Conservation (phyloP, 1,140 invertebrate species). For the Drepana arcuata region DNA sequence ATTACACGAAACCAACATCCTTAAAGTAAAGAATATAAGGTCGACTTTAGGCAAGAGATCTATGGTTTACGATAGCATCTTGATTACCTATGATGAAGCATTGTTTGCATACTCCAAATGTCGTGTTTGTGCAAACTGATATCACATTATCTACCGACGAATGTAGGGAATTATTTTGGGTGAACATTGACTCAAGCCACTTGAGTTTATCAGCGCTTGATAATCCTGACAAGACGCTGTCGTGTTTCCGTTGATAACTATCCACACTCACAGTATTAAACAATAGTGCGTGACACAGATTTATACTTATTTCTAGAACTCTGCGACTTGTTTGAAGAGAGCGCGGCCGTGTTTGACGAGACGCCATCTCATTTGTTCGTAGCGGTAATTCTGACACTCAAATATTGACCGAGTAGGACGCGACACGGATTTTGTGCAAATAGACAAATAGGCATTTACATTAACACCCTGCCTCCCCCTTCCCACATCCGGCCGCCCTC, state of each 20-base stretch:
- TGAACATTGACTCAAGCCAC: conserved; percentile 51
- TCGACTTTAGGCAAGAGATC: no score
- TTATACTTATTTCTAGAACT: conserved; percentile 19
- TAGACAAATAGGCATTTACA: conserved; percentile 62
- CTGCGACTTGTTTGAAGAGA: conserved; percentile 18
- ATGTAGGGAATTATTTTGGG: conserved; percentile 54
- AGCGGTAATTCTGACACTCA: conserved; percentile 61
- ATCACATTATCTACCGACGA: conserved; percentile 32
- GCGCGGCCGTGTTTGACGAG: conserved; percentile 21
- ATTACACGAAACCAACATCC: no score
- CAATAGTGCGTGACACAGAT: conserved; percentile 28
- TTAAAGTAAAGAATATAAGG: no score
- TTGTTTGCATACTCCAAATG: conserved; percentile 61
- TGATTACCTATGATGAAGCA: conserved; percentile 41
- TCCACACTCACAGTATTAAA: conserved; percentile 10
- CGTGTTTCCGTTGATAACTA: conserved; percentile 30
- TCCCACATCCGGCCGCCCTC: conserved; percentile 6
- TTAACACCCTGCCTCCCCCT: conserved; percentile 29
- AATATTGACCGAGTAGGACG: conserved; percentile 64
- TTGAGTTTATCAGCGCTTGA: conserved; percentile 40
- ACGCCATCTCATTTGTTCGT: conserved; percentile 51
- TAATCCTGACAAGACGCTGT: conserved; percentile 36
- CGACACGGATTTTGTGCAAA: conserved; percentile 65
- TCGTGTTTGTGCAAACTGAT: conserved; percentile 52
- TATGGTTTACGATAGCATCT: conserved; percentile 39